Evolutionary conservation across 2,797 vertebrate genomes (phyloP).

Genomic region (Characodon lateralis): DNA sequence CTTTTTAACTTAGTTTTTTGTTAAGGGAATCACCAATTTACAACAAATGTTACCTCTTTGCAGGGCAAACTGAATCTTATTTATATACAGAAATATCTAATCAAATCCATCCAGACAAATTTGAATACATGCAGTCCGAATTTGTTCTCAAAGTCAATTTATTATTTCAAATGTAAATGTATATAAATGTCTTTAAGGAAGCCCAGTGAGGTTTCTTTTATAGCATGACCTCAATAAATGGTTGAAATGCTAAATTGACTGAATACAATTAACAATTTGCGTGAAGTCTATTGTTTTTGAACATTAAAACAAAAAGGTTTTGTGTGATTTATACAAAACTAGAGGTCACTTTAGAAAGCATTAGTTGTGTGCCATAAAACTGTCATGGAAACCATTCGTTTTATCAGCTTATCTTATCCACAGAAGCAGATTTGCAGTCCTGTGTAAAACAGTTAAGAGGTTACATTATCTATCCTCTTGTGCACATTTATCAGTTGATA

Average conservation of each 20-base stretch:
- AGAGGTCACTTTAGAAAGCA: background rate
- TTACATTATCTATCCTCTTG: background rate
- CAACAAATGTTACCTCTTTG: no score
- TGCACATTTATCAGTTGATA: slow-evolving; percentile 1
- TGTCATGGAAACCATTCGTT: background rate
- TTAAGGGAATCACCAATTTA: no score
- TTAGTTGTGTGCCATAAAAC: background rate
- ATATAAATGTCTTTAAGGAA: no score
- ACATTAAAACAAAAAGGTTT: background rate
- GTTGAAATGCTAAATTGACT: no score
- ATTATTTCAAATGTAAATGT: background rate
- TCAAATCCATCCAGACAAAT: background rate
- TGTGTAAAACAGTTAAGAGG: background rate
- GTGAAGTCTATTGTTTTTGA: background rate
- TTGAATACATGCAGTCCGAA: background rate
- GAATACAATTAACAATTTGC: background rate
- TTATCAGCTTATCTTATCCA: background rate
- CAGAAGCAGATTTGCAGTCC: background rate
- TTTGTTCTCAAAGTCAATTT: background rate
- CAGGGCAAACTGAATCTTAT: background rate
- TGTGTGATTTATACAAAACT: background rate
- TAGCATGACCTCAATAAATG: no score
- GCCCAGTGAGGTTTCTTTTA: background rate
- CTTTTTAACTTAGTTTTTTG: no score
- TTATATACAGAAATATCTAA: background rate